These are phyloP conservation scores for Incurvaria masculella DNA, from an alignment of 2,888 invertebrate genomes.

Conservation along the genomic window DNA sequence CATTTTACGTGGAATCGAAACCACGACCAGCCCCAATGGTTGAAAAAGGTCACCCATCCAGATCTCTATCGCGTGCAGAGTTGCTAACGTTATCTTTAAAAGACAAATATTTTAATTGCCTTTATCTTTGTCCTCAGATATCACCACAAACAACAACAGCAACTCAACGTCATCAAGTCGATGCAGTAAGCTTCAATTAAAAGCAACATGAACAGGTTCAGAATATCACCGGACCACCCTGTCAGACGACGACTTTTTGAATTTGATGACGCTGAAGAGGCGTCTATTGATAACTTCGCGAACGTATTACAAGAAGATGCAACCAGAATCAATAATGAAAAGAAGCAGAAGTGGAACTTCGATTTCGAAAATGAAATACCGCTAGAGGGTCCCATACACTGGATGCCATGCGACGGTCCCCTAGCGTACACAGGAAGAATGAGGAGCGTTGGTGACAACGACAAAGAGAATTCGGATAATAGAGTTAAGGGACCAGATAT, in stretches of 20 bases:
- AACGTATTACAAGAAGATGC: conserved; percentile 29
- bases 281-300: conserved; percentile 26
- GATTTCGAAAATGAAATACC: conserved; percentile 52
- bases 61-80: no score
- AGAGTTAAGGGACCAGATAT: not conserved
- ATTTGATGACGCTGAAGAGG: conserved; percentile 25
- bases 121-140: conserved; percentile 17
- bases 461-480: not conserved
- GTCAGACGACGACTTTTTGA: conserved; percentile 42
- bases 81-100: no score
- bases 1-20: no score
- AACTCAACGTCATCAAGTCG: not conserved
- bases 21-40: no score
- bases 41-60: no score
- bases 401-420: conserved; percentile 29
- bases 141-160: conserved; percentile 24
- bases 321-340: conserved; percentile 23
- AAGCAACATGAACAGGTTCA: conserved; percentile 25
- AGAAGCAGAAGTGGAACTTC: conserved; percentile 50
- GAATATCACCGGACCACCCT: conserved; percentile 24
- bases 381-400: conserved; percentile 43
- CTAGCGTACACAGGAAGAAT: not conserved
- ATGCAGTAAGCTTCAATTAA: conserved; percentile 13
- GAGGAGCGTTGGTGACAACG: no score
- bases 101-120: conserved; percentile 3